Conservation (phyloP, 2,797 vertebrate species). For the Tarsius wallacei region DNA sequence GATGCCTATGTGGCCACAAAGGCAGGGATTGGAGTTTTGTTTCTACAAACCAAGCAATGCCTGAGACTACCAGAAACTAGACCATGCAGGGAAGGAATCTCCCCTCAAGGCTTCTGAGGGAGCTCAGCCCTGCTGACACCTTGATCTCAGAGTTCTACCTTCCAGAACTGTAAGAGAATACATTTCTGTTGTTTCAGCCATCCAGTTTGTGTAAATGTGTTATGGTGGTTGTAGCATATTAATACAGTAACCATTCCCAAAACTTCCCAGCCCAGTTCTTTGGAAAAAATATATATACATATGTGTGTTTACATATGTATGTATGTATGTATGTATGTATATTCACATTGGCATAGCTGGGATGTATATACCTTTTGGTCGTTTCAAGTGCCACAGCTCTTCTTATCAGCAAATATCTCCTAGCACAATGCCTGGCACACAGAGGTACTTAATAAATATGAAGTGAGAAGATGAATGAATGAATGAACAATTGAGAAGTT, state of each 20-base stretch:
- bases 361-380: neutral
- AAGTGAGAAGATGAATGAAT: neutral
- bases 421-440: neutral
- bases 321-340: no score
- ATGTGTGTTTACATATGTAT: no score
- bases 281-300: no score
- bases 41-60: neutral
- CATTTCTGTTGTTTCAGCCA: neutral
- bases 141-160: neutral
- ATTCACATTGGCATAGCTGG: neutral
- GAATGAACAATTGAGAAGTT: neutral
- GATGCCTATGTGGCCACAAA: neutral
- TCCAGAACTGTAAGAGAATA: neutral
- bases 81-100: neutral
- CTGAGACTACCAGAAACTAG: neutral
- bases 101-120: neutral
- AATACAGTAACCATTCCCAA: neutral
- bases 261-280: neutral
- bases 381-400: no score
- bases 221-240: neutral
- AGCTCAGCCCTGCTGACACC: accelerated
- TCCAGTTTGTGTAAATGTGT: neutral
- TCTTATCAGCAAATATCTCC: neutral
- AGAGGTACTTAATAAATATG: neutral
- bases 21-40: neutral